These are phyloP conservation scores for Dipodomys merriami DNA, from an alignment of 2,113 vertebrate genomes.

Conservation along the genomic window DNA sequence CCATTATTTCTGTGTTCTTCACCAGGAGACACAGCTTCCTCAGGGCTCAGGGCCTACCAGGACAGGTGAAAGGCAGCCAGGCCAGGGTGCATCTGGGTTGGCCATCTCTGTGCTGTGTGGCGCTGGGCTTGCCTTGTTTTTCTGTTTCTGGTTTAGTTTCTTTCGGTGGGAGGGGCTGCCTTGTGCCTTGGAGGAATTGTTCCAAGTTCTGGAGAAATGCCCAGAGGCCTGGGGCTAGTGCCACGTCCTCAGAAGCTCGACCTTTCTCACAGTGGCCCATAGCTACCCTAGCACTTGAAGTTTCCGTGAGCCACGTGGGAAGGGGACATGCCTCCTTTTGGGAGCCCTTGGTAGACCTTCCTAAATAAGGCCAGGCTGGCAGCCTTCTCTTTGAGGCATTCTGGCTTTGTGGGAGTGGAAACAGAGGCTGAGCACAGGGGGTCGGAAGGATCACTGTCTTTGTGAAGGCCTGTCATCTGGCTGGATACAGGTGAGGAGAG, in stretches of 20 bases:
- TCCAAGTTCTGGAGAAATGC: constrained; percentile 44
- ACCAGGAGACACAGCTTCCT: not conserved
- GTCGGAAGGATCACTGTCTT: not conserved
- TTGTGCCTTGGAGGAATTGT: constrained; percentile 42
- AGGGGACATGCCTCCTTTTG: not conserved
- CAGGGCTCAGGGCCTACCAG: not conserved
- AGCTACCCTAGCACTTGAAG: not conserved
- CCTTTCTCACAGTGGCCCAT: constrained; percentile 63
- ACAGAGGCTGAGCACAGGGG: not conserved
- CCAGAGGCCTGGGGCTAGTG: constrained; percentile 33
- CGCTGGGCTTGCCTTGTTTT: not conserved
- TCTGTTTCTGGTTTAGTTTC: constrained; percentile 47
- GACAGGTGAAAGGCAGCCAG: not conserved
- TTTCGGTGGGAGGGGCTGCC: not conserved
- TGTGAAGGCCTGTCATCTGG: not conserved
- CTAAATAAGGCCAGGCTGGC: not conserved
- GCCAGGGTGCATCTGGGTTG: not conserved
- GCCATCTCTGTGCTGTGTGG: not conserved
- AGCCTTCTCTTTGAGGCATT: not conserved
- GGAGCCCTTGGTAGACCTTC: not conserved
- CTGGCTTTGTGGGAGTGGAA: constrained; percentile 2
- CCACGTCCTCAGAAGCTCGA: not conserved
- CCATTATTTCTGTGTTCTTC: not conserved
- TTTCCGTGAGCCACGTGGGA: not conserved
- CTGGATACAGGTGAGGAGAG: not conserved